phyloP scores from a whole-genome alignment of 2,888 invertebrate species.

The Pharmacophagus antenor region DNA sequence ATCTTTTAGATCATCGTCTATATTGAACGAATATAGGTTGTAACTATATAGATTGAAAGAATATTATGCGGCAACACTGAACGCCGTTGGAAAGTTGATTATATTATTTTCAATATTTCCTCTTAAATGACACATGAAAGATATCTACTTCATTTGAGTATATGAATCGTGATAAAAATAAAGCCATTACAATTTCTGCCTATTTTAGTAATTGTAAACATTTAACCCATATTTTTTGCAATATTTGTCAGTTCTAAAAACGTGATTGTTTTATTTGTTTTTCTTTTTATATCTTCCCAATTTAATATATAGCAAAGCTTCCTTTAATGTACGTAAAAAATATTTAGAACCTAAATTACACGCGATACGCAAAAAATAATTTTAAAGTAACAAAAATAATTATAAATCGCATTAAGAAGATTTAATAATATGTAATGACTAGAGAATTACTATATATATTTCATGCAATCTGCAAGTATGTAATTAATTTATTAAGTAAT shows the following conservation, averaged over 20 bases:
- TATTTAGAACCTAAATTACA: background rate
- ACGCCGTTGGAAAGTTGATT: slow-evolving; percentile 15
- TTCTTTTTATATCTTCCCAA: background rate
- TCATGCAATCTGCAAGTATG: too few relatives aligned
- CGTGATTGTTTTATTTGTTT: background rate
- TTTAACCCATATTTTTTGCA: too few relatives aligned
- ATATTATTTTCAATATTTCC: slow-evolving; percentile 14
- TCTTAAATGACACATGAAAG: slow-evolving; percentile 7
- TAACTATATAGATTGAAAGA: slow-evolving; percentile 23
- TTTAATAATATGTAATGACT: background rate
- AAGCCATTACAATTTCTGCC: background rate
- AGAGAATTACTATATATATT: too few relatives aligned
- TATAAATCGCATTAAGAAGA: background rate
- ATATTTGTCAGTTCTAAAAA: too few relatives aligned
- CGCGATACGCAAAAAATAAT: background rate
- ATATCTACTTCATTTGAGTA: background rate
- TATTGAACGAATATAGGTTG: slow-evolving; percentile 28
- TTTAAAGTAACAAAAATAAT: background rate
- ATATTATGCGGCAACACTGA: slow-evolving; percentile 11
- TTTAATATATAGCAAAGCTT: background rate
- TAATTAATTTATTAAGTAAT: too few relatives aligned
- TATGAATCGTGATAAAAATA: background rate
- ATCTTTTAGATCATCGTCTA: slow-evolving; percentile 66
- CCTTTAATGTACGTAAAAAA: background rate
- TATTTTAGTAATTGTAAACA: too few relatives aligned